Evolutionary conservation across 1,140 invertebrate species (phyloP).

Genomic region (Adelges cooleyi): DNA sequence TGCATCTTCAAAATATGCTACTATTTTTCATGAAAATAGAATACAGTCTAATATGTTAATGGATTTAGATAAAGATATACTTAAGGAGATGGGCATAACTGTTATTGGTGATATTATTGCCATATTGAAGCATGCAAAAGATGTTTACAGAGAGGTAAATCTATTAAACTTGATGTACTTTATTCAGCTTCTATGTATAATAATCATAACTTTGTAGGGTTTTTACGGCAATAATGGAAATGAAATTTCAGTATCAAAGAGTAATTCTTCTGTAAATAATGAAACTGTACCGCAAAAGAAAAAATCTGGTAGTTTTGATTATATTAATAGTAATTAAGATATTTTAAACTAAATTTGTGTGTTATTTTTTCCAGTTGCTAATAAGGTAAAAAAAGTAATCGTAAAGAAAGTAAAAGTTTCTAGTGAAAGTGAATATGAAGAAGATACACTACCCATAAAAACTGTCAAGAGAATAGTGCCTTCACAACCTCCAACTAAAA

Average conservation of each 20-base stretch:
- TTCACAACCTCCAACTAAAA: neutral
- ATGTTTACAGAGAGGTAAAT: constrained; percentile 49
- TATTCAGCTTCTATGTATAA: neutral
- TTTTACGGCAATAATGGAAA: neutral
- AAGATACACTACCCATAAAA: neutral
- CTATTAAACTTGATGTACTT: neutral
- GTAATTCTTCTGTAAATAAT: neutral
- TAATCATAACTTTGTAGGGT: neutral
- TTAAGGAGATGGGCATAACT: constrained; percentile 70
- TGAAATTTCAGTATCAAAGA: neutral
- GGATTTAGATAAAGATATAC: constrained; percentile 69
- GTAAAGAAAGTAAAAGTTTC: constrained; percentile 8
- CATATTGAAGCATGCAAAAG: constrained; percentile 68
- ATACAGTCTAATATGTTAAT: constrained; percentile 68
- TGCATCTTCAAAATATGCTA: constrained; percentile 62
- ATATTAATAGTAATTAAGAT: too few species aligned
- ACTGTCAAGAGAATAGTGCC: neutral
- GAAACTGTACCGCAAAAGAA: constrained; percentile 1
- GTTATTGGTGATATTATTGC: constrained; percentile 74
- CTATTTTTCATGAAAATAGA: constrained; percentile 69
- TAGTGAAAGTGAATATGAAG: constrained; percentile 20
- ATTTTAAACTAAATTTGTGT: too few species aligned
- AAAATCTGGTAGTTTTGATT: neutral
- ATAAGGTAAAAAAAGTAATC: constrained; percentile 14
- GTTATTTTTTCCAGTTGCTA: neutral